phyloP scores from a whole-genome alignment of 2,797 vertebrate species.

The Sebastolobus altivelis region DNA sequence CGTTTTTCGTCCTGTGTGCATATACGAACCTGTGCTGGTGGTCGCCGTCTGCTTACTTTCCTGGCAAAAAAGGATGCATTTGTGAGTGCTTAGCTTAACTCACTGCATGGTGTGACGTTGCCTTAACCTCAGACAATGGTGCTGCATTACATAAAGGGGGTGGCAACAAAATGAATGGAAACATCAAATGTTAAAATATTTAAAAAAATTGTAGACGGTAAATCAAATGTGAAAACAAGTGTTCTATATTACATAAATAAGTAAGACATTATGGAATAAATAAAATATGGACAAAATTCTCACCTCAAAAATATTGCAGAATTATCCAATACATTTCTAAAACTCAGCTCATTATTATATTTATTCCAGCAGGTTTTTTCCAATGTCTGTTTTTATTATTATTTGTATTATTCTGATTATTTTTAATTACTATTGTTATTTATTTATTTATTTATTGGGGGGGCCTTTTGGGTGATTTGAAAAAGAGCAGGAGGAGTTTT shows the following conservation, averaged over 20 bases:
- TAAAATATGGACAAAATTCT: not conserved
- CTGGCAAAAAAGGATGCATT: constrained; percentile 21
- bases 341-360: not conserved
- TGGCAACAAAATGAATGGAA: constrained; percentile 34
- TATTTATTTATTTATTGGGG: too few relatives aligned
- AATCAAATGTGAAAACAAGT: not conserved
- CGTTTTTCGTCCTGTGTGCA: constrained; percentile 35
- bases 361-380: not conserved
- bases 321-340: not conserved
- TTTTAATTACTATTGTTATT: too few relatives aligned
- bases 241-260: not conserved
- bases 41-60: constrained; percentile 43
- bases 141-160: constrained; percentile 51
- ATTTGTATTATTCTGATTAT: too few relatives aligned
- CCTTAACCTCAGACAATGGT: constrained; percentile 48
- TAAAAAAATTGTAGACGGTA: not conserved
- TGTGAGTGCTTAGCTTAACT: constrained; percentile 50
- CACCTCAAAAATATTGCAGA: not conserved
- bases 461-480: not conserved
- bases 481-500: not conserved
- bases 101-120: constrained; percentile 66
- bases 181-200: not conserved
- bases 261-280: not conserved
- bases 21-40: constrained; percentile 30
- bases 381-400: not conserved